Evolutionary conservation across 2,113 vertebrate species (phyloP), one percentile per base, ranked within the genome.

Genomic region (Otis tarda): DNA sequence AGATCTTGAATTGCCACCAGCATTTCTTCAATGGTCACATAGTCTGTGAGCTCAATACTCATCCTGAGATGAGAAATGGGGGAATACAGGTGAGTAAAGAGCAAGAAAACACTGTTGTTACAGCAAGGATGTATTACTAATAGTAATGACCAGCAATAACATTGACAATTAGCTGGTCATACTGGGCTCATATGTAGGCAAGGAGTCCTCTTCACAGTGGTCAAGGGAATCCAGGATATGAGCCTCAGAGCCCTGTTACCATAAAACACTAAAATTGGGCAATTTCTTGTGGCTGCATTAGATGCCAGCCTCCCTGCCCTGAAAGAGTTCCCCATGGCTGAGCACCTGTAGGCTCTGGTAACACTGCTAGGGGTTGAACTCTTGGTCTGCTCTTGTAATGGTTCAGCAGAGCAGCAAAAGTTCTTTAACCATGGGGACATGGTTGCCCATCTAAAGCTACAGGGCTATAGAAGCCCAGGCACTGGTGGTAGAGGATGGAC

Each of bases 41-140:
- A 98, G 95, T 99, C 99, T 0, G 98, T 98, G 97, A 99, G 94
- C 78, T 98, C 98, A 8, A 98, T 98, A 0, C 84, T 97, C 98
- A 99, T 98, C 97, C 99, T 99, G 96, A 74, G 18, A 86, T 45
- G 76, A 33, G 71, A 75, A 73, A 73, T 20, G 9, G 67, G 22
- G 27, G 27, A 49, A 39, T 23, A 52, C 0, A 6, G 3, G 20
- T 27, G 45, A 39, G 65, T 7, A 19, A 86, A 14, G 71, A 60
- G 39, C 12, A 18, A 49, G 35, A 47, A 49, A 82, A 69, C 23
- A n/a, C 6, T 13, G 27, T 8, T 19, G 19, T 30, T 49, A n/a
- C 21, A 43, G 10, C 31, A 71, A 85, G 18, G 37, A 22, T 31
- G 41, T 14, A 10, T 17, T 23, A 10, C 3, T 33, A 50, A 41